Evolutionary conservation across 2,797 vertebrate species (phyloP).

Genomic region (Anniella stebbinsi): DNA sequence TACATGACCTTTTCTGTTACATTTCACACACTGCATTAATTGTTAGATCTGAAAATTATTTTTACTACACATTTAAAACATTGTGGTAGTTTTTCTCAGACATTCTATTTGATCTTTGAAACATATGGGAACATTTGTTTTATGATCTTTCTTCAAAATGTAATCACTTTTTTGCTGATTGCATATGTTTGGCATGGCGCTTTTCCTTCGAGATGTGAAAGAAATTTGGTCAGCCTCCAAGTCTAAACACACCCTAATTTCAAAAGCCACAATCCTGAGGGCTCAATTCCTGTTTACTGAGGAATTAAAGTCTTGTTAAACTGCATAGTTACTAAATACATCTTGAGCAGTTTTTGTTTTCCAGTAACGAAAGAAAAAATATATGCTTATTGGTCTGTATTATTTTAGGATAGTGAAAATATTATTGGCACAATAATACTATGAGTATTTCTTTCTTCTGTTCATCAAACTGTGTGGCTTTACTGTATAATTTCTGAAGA

Average conservation of each 20-base stretch:
- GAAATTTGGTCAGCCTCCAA: slow-evolving; percentile 79
- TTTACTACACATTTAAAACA: slow-evolving; percentile 65
- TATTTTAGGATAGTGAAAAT: slow-evolving; percentile 49
- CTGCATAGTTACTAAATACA: slow-evolving; percentile 69
- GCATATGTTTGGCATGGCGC: slow-evolving; percentile 75
- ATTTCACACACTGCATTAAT: slow-evolving; percentile 44
- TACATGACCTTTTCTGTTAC: background rate
- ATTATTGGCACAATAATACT: slow-evolving; percentile 28
- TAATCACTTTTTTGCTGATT: slow-evolving; percentile 70
- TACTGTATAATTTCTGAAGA: background rate
- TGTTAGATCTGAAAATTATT: slow-evolving; percentile 44
- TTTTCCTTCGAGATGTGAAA: slow-evolving; percentile 78
- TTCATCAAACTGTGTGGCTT: slow-evolving; percentile 33
- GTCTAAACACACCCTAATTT: slow-evolving; percentile 86
- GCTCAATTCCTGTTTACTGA: slow-evolving; percentile 84
- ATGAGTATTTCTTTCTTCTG: slow-evolving; percentile 42
- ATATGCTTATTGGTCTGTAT: slow-evolving; percentile 57
- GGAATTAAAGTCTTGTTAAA: slow-evolving; percentile 82
- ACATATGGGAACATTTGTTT: slow-evolving; percentile 78
- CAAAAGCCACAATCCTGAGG: slow-evolving; percentile 84
- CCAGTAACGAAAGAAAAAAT: slow-evolving; percentile 47
- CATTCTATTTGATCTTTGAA: slow-evolving; percentile 76
- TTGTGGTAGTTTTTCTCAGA: slow-evolving; percentile 58
- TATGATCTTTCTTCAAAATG: slow-evolving; percentile 75
- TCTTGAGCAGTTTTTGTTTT: slow-evolving; percentile 62